Percentiles rank a stretch among this genome's conserved stretches.
These are phyloP conservation scores for Diabrotica balteata DNA, from an alignment of 2,888 invertebrate genomes.

Conservation along the genomic window DNA sequence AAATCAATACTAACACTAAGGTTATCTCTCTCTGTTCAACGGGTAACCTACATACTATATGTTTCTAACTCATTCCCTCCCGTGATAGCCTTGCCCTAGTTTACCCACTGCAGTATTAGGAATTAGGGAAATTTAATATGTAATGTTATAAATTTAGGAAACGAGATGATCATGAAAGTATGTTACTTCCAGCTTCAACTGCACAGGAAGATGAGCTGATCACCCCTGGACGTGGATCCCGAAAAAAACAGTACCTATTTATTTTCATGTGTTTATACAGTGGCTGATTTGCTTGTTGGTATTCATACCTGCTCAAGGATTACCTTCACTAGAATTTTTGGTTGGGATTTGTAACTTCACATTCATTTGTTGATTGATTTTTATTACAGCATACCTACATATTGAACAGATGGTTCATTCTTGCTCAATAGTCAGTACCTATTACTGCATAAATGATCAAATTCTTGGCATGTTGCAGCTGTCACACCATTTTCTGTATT, in stretches of 20 bases:
- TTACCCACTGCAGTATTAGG: constrained; percentile 57
- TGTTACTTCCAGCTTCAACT: constrained; percentile 60
- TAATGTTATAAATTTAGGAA: constrained; percentile 53
- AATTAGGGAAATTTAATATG: constrained; percentile 40
- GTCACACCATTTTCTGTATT: too few relatives aligned
- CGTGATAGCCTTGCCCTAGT: constrained; percentile 61
- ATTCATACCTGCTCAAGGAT: constrained; percentile 60
- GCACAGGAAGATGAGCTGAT: constrained; percentile 52
- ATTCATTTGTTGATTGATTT: constrained; percentile 37
- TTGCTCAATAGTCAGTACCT: constrained; percentile 4
- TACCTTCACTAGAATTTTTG: constrained; percentile 62
- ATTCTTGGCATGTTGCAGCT: too few relatives aligned
- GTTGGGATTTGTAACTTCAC: constrained; percentile 57
- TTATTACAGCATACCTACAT: constrained; percentile 1
- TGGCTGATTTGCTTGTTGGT: constrained; percentile 63
- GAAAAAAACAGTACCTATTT: constrained; percentile 62
- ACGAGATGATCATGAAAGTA: constrained; percentile 58
- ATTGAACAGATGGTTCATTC: constrained; percentile 19
- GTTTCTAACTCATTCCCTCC: constrained; percentile 54
- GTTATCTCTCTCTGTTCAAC: constrained; percentile 56
- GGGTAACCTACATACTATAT: constrained; percentile 51
- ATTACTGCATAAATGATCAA: too few relatives aligned
- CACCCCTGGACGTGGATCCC: constrained; percentile 51
- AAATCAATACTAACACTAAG: constrained; percentile 59
- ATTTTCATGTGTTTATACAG: constrained; percentile 63